A percentile compares a stretch with the other conserved stretches of the same genome.
Conservation (phyloP, 2,888 invertebrate genomes). For the Tridacna gigas region DNA sequence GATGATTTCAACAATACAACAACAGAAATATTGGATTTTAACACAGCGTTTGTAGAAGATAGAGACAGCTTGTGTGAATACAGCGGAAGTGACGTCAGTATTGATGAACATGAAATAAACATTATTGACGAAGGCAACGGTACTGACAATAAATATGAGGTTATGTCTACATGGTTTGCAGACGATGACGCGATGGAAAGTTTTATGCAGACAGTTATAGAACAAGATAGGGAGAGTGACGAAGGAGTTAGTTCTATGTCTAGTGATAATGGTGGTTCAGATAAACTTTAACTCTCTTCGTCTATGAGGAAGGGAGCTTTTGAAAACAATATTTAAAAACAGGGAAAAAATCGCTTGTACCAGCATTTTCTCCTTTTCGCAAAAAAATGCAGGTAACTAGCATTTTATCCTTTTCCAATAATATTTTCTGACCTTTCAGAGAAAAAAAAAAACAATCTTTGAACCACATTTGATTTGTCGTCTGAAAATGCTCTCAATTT, state of each 20-base stretch:
- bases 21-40: not conserved
- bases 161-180: slow-evolving; percentile 1
- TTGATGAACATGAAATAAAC: slow-evolving; percentile 15
- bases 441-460: too few species aligned
- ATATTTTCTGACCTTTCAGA: too few species aligned
- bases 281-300: too few species aligned
- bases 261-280: not conserved
- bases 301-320: too few species aligned
- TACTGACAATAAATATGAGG: not conserved
- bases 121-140: not conserved
- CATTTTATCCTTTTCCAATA: too few species aligned
- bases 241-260: slow-evolving; percentile 19
- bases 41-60: slow-evolving; percentile 18
- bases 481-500: too few species aligned
- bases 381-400: too few species aligned
- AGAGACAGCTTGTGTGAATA: not conserved
- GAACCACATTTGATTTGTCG: too few species aligned
- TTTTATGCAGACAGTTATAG: slow-evolving; percentile 19
- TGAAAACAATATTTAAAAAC: too few species aligned
- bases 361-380: too few species aligned
- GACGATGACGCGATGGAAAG: slow-evolving; percentile 15
- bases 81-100: slow-evolving; percentile 6
- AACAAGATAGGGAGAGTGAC: not conserved
- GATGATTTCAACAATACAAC: not conserved
- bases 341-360: too few species aligned